phyloP scores from a whole-genome alignment of 2,888 invertebrate genomes.

The Smittia sp. region DNA sequence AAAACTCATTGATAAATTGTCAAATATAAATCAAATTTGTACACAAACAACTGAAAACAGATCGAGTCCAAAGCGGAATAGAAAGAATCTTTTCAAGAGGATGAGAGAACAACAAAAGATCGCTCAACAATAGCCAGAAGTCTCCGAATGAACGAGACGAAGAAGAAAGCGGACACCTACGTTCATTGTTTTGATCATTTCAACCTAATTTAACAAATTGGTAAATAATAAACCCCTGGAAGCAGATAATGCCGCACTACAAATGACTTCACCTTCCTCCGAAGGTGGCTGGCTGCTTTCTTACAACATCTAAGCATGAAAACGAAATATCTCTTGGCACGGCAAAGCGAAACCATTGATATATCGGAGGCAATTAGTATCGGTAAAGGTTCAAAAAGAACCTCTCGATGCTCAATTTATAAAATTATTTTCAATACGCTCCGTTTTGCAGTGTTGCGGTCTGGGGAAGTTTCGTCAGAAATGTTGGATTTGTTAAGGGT shows the following conservation, averaged over 20 bases:
- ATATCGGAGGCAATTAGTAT: constrained; percentile 41
- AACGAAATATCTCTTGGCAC: neutral
- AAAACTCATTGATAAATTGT: constrained; percentile 35
- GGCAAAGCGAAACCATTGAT: constrained; percentile 28
- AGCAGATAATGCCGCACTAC: constrained; percentile 17
- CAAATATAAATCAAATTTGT: constrained; percentile 32
- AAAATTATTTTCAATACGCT: constrained; percentile 36
- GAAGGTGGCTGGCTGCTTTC: neutral
- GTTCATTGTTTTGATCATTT: constrained; percentile 40
- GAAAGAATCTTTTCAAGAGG: constrained; percentile 21
- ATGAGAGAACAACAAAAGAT: neutral
- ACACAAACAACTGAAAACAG: constrained; percentile 27
- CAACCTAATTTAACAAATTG: constrained; percentile 41
- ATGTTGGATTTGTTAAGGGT: neutral
- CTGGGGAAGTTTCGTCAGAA: neutral
- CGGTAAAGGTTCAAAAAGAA: constrained; percentile 40
- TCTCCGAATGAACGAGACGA: constrained; percentile 6
- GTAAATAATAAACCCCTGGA: constrained; percentile 40
- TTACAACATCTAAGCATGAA: constrained; percentile 13
- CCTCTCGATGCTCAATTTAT: constrained; percentile 39
- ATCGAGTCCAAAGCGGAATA: constrained; percentile 24
- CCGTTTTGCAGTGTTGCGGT: neutral
- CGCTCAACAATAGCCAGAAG: constrained; percentile 35
- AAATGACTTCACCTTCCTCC: constrained; percentile 5
- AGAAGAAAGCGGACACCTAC: constrained; percentile 40